Base-by-base conservation (phyloP, 2,113 vertebrate genomes). In the Poeciliopsis turrubarensis region DNA sequence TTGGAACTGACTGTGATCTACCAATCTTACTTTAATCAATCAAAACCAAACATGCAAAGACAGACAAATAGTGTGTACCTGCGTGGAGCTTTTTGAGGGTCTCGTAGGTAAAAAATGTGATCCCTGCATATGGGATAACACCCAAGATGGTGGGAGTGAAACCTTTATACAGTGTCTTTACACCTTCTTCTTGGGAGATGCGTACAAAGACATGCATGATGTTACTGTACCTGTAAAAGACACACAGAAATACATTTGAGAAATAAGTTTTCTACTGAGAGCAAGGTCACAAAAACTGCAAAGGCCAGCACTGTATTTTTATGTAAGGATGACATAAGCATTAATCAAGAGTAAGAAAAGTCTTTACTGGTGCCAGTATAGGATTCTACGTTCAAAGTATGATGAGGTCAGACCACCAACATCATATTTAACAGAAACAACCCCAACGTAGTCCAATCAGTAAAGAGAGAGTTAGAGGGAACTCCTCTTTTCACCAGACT, bases 41-140 rank as follows among this genome's bases (percentile, higher is more conserved):
- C 22, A 10, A 67, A 41, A 14, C 3, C 9, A 27, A 22, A 37
- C 47, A 15, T 71, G 22, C 64, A 69, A 65, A 1, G 0, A 30
- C 68, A 29, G 31, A 17, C 0, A 1, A 26, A n/a, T 2, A 0
- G 1, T 26, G 7, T 60, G 82, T 92, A 99, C 98, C 98, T 93
- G 95, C 88, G 2, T 99, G 97, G 0, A 97, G 73, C 72, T 96
- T 98, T 91, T 99, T 99, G 13, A 98, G 90, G 0, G 97, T 97
- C 92, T 99, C 98, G 0, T 98, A 99, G 19, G 97, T 99, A 87
- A 97, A 99, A 92, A 99, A 99, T 68, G 97, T 98, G 74, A 99
- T 96, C 1, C 98, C 98, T 0, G 98, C 97, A 0, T 99, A 99
- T 0, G 98, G 98, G 65, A 99, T 95, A 63, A 99, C 97, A 0